Evolutionary conservation across 2,888 invertebrate species (phyloP).

Genomic region (Amiota mariae): DNA sequence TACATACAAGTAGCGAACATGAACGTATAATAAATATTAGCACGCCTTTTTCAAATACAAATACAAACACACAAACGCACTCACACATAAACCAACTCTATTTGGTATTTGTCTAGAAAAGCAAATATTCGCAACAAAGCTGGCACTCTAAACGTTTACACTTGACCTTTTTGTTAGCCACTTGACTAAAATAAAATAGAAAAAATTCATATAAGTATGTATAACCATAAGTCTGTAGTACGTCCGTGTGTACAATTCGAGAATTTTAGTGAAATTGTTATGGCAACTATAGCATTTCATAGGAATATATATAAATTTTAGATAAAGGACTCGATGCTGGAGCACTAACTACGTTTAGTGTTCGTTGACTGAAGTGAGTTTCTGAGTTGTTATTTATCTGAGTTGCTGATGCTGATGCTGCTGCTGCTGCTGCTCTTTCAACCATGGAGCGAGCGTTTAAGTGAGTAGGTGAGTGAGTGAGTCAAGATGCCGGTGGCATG

Average conservation of each 20-base stretch:
- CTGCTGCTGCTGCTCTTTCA: background rate
- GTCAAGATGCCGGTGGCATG: no score
- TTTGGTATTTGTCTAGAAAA: slow-evolving; percentile 7
- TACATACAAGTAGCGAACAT: slow-evolving; percentile 31
- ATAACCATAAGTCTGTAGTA: no score
- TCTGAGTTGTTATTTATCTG: background rate
- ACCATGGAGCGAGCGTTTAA: background rate
- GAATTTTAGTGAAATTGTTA: no score
- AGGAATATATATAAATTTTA: no score
- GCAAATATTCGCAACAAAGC: background rate
- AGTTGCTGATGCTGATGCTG: background rate
- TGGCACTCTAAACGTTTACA: slow-evolving; percentile 36
- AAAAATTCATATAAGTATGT: background rate
- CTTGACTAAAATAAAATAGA: slow-evolving; percentile 10
- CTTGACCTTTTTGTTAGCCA: slow-evolving; percentile 50
- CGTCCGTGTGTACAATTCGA: no score
- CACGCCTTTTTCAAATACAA: background rate
- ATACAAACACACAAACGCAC: background rate
- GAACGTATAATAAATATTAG: slow-evolving; percentile 40
- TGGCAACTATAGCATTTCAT: no score
- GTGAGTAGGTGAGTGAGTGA: no score
- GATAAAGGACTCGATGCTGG: no score
- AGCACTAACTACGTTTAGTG: no score
- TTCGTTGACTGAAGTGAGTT: background rate
- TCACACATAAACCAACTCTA: background rate